These are phyloP conservation scores for Galendromus occidentalis DNA, from an alignment of 1,140 invertebrate species.

Conservation along the genomic window DNA sequence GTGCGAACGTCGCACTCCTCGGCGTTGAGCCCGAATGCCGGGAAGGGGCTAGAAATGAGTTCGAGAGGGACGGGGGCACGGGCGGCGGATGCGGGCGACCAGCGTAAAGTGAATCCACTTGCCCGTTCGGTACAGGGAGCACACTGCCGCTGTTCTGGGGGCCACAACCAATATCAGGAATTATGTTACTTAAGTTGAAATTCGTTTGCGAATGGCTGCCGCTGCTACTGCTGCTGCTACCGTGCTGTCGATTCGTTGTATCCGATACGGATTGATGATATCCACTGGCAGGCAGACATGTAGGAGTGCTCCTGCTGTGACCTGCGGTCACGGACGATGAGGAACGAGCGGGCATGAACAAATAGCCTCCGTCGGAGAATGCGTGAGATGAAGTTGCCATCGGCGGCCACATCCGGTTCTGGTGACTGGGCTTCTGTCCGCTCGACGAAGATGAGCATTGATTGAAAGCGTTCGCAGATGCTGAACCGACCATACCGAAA, in stretches of 20 bases:
- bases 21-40: neutral
- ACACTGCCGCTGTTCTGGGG: neutral
- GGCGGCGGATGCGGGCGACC: no score
- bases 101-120: no score
- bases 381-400: neutral
- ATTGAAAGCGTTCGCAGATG: neutral
- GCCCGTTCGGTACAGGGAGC: no score
- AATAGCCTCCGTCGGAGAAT: neutral
- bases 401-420: constrained; percentile 3
- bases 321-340: neutral
- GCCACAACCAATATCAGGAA: neutral
- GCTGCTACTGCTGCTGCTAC: neutral
- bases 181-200: constrained; percentile 1
- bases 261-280: neutral
- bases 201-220: neutral
- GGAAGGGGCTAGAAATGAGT: neutral
- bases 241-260: neutral
- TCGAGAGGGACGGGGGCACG: neutral
- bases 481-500: neutral
- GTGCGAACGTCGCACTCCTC: neutral
- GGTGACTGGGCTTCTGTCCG: neutral
- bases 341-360: neutral
- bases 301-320: no score
- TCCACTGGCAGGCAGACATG: no score
- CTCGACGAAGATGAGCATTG: no score